A percentile compares a stretch with the other conserved stretches of the same genome.
These are phyloP conservation scores for Henicopernis longicauda DNA, from an alignment of 2,113 vertebrate species.

Conservation along the genomic window DNA sequence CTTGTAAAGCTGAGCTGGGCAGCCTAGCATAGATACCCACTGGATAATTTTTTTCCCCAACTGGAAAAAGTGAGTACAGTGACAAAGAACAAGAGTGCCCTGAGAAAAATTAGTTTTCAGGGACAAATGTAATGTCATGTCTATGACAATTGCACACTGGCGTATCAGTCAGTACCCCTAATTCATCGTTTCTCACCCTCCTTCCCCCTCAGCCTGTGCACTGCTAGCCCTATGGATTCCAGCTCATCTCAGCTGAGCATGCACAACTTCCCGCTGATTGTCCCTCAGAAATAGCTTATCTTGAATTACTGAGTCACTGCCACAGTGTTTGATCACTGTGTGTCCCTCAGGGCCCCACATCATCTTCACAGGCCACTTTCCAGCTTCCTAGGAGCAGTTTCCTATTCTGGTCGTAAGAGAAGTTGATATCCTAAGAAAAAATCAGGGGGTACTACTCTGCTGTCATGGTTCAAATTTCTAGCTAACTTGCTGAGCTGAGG, in stretches of 20 bases:
- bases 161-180: no score
- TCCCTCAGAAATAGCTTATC: neutral
- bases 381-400: neutral
- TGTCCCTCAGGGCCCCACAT: neutral
- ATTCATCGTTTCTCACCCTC: fast-evolving
- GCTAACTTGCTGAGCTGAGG: neutral
- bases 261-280: neutral
- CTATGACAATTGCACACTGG: neutral
- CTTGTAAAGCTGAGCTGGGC: neutral
- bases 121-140: neutral
- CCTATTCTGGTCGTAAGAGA: neutral
- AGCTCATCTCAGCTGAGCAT: neutral
- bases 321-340: fast-evolving
- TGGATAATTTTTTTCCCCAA: neutral
- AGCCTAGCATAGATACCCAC: fast-evolving
- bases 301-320: neutral
- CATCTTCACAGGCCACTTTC: neutral
- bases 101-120: fast-evolving
- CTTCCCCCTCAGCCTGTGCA: neutral
- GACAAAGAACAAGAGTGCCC: neutral
- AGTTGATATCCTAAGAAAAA: neutral
- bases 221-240: neutral
- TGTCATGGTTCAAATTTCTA: neutral
- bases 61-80: neutral
- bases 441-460: neutral